phyloP scores from a whole-genome alignment of 1,140 invertebrate genomes.

The Caenorhabditis remanei region DNA sequence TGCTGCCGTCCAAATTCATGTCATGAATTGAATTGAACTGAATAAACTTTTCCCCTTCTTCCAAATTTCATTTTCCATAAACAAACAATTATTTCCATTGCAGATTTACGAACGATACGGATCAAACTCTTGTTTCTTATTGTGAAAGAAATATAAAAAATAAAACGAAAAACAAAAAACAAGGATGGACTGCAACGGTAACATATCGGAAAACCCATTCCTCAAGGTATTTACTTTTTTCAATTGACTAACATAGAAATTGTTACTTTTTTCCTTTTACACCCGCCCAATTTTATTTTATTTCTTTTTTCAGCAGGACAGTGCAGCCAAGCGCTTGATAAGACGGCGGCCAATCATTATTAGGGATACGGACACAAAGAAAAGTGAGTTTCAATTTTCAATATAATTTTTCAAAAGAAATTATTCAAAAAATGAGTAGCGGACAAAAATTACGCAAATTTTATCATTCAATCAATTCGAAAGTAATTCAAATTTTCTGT shows the following conservation, averaged over 20 bases:
- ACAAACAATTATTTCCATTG: not conserved
- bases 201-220: slow-evolving; percentile 29
- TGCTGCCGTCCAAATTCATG: not conserved
- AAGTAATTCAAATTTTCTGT: not conserved
- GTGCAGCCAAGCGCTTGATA: slow-evolving; percentile 32
- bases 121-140: slow-evolving; percentile 41
- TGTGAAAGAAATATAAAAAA: slow-evolving; percentile 32
- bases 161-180: not conserved
- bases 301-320: slow-evolving; percentile 39
- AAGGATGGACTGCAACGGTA: slow-evolving; percentile 22
- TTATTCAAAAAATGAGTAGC: no score
- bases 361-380: slow-evolving; percentile 37
- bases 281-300: not conserved
- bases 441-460: not conserved
- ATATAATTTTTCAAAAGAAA: not conserved
- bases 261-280: not conserved
- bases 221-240: slow-evolving; percentile 21
- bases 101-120: slow-evolving; percentile 43
- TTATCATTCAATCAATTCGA: not conserved
- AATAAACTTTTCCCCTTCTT: not conserved
- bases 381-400: slow-evolving; percentile 1
- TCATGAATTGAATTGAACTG: slow-evolving; percentile 3
- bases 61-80: not conserved
- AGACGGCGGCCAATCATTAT: slow-evolving; percentile 25
- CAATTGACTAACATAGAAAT: not conserved